Evolutionary conservation across 1,140 invertebrate species (phyloP), one percentile per base, ranked within the genome.

Genomic region (Heliconius melpomene): DNA sequence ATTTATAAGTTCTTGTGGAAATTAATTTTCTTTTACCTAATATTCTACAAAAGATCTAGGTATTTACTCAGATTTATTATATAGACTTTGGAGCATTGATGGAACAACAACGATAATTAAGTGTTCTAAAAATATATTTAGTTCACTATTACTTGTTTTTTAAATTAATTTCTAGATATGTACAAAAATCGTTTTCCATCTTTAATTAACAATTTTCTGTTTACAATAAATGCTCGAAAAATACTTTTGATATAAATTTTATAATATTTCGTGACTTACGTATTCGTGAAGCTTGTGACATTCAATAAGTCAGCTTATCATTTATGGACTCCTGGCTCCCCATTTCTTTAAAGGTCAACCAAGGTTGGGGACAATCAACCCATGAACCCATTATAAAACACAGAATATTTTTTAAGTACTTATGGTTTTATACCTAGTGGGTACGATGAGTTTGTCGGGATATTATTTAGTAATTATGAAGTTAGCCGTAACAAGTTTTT

Each of bases 1-100:
- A 74, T 78, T 40, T 54, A 13, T 66, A 66, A 66, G 26, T 66
- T 26, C 26, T 66, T 29, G 20, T 23, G 23, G 60, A 66, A 66
- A 66, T 23, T 0, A 29, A 13, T 66, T 66, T 66, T 29, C 60
- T 29, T 66, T 66, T 29, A 66, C 9, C 11, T 66, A 11, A 66
- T 66, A 26, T 16, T 66, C 6, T 29, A 66, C 23, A 66, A 66
- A 23, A 66, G 9, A 26, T 3, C 9, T 18, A 66, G 11, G 5
- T 66, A 16, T 66, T 66, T 66, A 26, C 20, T 29, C 3, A 57
- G 26, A 66, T 66, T 66, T 66, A 18, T 66, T 66, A 26, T 66
- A 26, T 26, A 13, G 5, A 66, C 2, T 66, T 66, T 66, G 23
- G 29, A 46, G 40, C 13, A 16, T 46, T 46, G 40, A 46, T 46